A percentile compares a stretch with the other conserved stretches of the same genome.
Conservation (phyloP, 2,113 vertebrate species). For the Heliornis fulica region DNA sequence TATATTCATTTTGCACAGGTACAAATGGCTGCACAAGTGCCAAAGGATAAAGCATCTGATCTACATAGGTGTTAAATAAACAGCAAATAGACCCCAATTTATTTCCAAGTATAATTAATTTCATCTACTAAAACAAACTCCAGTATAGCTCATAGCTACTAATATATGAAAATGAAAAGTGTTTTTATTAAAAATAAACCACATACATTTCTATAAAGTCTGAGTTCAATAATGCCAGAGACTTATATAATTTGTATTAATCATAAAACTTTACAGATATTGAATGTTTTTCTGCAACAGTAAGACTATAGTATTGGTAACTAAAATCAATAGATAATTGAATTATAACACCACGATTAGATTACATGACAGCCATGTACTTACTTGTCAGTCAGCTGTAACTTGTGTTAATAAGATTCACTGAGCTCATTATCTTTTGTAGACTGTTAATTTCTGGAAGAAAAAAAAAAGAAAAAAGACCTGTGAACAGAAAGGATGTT, state of each 20-base stretch:
- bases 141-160: background rate
- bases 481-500: conserved; percentile 30
- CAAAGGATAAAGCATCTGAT: background rate
- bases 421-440: conserved; percentile 48
- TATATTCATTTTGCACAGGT: conserved; percentile 6
- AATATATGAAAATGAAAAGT: background rate
- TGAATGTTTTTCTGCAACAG: background rate
- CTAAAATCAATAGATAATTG: conserved; percentile 46
- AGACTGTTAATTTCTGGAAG: conserved; percentile 40
- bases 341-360: conserved; percentile 21
- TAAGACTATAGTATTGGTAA: background rate
- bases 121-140: background rate
- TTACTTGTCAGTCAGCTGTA: conserved; percentile 51
- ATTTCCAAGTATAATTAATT: background rate
- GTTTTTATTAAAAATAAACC: background rate
- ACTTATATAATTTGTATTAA: background rate
- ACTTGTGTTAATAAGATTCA: conserved; percentile 60
- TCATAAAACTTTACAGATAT: background rate
- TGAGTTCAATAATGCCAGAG: background rate
- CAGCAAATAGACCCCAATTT: background rate
- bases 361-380: conserved; percentile 25
- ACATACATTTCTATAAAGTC: background rate
- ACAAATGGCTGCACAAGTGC: background rate
- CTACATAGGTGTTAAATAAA: conserved; percentile 9
- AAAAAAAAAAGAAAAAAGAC: background rate